Evolutionary conservation across 2,797 vertebrate species (phyloP).

Genomic region (Sebastes goodei): DNA sequence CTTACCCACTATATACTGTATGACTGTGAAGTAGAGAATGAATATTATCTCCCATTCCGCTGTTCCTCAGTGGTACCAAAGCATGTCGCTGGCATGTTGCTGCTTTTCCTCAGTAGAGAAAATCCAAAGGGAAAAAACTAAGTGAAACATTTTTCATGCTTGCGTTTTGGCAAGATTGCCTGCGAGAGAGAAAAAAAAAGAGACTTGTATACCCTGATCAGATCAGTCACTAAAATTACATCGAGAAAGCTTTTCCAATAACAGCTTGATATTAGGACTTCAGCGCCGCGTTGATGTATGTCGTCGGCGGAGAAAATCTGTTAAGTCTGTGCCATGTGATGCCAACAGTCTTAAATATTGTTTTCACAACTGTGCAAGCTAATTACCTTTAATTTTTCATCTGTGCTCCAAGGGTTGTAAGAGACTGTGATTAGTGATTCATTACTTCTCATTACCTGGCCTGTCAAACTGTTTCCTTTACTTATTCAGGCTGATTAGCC

Average conservation of each 20-base stretch:
- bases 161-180: constrained; percentile 56
- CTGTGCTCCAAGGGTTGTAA: constrained; percentile 80
- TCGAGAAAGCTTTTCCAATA: constrained; percentile 66
- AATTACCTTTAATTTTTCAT: constrained; percentile 85
- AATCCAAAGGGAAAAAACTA: constrained; percentile 36
- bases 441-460: constrained; percentile 84
- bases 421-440: constrained; percentile 81
- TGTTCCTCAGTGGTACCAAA: constrained; percentile 12
- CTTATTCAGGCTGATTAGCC: constrained; percentile 82
- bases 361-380: constrained; percentile 82
- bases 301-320: constrained; percentile 71
- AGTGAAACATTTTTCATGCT: constrained; percentile 58
- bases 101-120: constrained; percentile 20
- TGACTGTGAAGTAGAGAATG: neutral
- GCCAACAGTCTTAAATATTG: constrained; percentile 82
- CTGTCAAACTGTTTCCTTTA: constrained; percentile 85
- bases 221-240: constrained; percentile 74
- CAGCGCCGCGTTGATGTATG: constrained; percentile 68
- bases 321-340: constrained; percentile 74
- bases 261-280: constrained; percentile 74
- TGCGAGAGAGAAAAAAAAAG: constrained; percentile 17
- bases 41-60: constrained; percentile 27
- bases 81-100: constrained; percentile 47
- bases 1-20: constrained; percentile 7
- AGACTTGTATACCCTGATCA: constrained; percentile 61